Evolutionary conservation across 2,888 invertebrate genomes (phyloP), one percentile per base, ranked within the genome.

Genomic region (Stenoptilia bipunctidactyla): DNA sequence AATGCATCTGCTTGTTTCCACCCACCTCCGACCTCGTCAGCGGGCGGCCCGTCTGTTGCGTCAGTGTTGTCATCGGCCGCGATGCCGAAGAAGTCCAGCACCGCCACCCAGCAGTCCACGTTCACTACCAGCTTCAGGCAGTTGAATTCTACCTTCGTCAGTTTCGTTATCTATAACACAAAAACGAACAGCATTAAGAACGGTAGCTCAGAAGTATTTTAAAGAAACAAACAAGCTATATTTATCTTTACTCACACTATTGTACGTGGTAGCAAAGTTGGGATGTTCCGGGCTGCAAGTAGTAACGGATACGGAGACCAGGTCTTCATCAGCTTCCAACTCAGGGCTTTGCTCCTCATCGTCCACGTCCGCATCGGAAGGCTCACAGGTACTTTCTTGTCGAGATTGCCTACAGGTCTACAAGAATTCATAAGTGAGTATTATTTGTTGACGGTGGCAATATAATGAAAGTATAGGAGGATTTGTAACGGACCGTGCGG

Each of bases 71-170:
- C 79, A 41, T 75, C 80, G 2, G 68, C 77, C 10, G 76, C 73
- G 14, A 82, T 72, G 20, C 95, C 95, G 58, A 98, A 93, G 69
- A 98, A 97, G 74, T 98, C 97, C 39, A 98, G 85, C 34, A 98
- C 90, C 25, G 97, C 91, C 53, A 96, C 94, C 98, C 97, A 98
- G 38, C 97, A 94, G 65, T 97, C 93, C 15, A 96, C 91, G 62
- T 94, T 97, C 48, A 98, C 88, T 20, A 94, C 92, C 47, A 97
- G 84, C 68, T 97, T 95, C 51, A 98, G 79, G 55, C 94, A 92
- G 66, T 96, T 97, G 70, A 97, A 97, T 62, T 97, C 94, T 14
- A 97, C 89, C 39, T 87, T 87, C 5, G 89, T 87, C 34, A 89
- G 84, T 48, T 91, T 88, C 34, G 87, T 87, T n/a, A 89, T 82